These are phyloP conservation scores for Lynx canadensis DNA, from an alignment of 2,113 vertebrate genomes.

Conservation along the genomic window DNA sequence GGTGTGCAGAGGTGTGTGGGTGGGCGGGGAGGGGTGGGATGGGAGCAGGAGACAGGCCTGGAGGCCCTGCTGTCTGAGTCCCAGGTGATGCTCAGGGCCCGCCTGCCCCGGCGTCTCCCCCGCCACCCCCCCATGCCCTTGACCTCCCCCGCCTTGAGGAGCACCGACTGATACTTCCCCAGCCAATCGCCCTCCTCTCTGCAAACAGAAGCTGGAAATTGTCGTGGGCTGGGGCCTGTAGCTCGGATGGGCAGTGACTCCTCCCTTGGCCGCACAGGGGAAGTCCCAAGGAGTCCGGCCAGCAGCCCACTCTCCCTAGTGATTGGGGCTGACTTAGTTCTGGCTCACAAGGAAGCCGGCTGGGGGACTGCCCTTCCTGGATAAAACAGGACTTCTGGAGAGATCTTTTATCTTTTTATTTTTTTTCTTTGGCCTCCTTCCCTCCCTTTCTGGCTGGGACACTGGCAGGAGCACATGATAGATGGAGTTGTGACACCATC, in stretches of 20 bases:
- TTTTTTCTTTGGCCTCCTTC: not conserved
- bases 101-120: not conserved
- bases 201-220: not conserved
- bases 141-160: not conserved
- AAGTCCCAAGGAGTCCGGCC: not conserved
- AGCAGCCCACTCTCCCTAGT: not conserved
- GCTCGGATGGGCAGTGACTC: not conserved
- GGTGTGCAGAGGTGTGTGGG: not conserved
- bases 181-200: not conserved
- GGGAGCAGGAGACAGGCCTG: not conserved
- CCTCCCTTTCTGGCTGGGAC: not conserved
- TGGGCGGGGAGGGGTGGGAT: not conserved
- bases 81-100: not conserved
- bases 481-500: not conserved
- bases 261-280: not conserved
- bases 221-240: no score
- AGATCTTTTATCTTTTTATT: not conserved
- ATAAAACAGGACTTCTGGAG: not conserved
- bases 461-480: no score
- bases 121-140: not conserved
- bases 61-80: not conserved
- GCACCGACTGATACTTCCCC: not conserved
- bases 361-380: not conserved
- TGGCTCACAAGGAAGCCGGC: not conserved
- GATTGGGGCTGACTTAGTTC: not conserved